Evolutionary conservation across 2,113 vertebrate species (phyloP).

Genomic region (Malaclemys terrapin): DNA sequence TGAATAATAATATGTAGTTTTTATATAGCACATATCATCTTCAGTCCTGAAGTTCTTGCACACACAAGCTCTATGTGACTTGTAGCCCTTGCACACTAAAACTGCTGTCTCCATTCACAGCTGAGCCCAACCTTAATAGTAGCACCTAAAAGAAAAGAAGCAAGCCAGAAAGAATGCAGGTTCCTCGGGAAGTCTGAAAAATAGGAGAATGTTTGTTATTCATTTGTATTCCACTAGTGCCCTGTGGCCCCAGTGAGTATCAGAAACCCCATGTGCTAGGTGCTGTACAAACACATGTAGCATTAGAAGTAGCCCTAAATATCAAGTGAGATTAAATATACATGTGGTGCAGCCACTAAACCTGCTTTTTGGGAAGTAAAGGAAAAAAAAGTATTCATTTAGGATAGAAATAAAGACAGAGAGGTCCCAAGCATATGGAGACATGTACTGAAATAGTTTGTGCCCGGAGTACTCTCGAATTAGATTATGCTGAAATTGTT

Average conservation of each 20-base stretch:
- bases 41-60: slow-evolving; percentile 8
- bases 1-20: slow-evolving; percentile 46
- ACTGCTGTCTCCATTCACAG: not conserved
- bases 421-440: not conserved
- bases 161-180: slow-evolving; percentile 39
- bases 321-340: not conserved
- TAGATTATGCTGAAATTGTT: not conserved
- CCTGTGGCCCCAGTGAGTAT: slow-evolving; percentile 1
- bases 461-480: not conserved
- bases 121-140: not conserved
- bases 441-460: not conserved
- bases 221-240: slow-evolving; percentile 10
- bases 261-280: not conserved
- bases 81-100: slow-evolving; percentile 44
- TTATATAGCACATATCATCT: slow-evolving; percentile 10
- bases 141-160: slow-evolving; percentile 29
- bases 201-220: not conserved
- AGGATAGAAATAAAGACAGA: not conserved
- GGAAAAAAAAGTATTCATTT: not conserved
- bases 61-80: slow-evolving; percentile 36
- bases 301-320: not conserved
- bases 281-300: not conserved
- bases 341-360: not conserved
- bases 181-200: slow-evolving; percentile 57
- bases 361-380: not conserved